A percentile compares a stretch with the other conserved stretches of the same genome.
Evolutionary conservation across 2,797 vertebrate genomes (phyloP).

Genomic region (Scolopax bukidnonensis): DNA sequence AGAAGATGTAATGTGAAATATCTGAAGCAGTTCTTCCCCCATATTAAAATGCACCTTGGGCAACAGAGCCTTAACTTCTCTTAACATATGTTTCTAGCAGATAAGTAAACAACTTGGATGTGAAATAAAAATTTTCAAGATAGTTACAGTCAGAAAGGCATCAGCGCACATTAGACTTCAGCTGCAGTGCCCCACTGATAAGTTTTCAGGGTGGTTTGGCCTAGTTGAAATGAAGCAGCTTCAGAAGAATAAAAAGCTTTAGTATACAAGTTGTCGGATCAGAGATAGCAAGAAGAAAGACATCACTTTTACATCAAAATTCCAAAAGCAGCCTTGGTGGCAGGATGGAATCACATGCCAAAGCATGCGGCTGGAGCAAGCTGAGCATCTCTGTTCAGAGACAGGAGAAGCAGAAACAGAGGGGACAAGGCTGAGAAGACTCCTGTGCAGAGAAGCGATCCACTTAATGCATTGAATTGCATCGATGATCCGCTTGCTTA

Average conservation of each 20-base stretch:
- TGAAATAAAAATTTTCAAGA: constrained; percentile 88
- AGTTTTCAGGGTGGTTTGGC: not conserved
- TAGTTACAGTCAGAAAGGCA: not conserved
- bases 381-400: not conserved
- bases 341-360: not conserved
- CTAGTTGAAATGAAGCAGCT: constrained; percentile 24
- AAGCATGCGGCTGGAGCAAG: not conserved
- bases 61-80: constrained; percentile 91
- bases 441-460: not conserved
- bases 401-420: not conserved
- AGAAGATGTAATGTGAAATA: constrained; percentile 87
- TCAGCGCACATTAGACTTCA: not conserved
- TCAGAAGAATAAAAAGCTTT: constrained; percentile 7
- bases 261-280: constrained; percentile 15
- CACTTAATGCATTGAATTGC: not conserved
- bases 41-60: constrained; percentile 93
- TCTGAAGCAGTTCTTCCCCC: constrained; percentile 72
- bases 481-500: accelerated
- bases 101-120: constrained; percentile 98
- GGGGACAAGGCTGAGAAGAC: not conserved
- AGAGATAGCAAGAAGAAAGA: constrained; percentile 32
- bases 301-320: not conserved
- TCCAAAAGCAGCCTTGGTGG: not conserved
- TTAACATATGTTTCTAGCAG: constrained; percentile 91
- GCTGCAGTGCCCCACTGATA: constrained; percentile 17